Evolutionary conservation across 2,113 vertebrate genomes (phyloP), one percentile per base, ranked within the genome.

Genomic region (Muntiacus reevesi): DNA sequence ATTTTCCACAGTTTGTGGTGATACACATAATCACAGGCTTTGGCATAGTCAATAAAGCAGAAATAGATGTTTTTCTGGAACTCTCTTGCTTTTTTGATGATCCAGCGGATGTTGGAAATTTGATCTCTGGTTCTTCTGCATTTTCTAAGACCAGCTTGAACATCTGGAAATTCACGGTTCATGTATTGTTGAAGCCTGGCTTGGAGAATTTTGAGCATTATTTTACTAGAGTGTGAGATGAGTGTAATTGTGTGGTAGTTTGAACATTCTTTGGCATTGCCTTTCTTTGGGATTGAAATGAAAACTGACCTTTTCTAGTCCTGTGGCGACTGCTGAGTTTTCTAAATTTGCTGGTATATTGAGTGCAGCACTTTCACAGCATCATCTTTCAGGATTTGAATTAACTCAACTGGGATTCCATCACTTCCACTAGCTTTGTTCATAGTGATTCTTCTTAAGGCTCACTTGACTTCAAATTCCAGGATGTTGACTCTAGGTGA

Each of bases 211-310:
- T 33, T 64, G 30, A 64, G 15, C 15, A 64, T 64, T 16, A 64
- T 1, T 17, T 64, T 64, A 33, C 62, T 64, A 33, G 62, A 3
- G 4, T 64, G 15, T 64, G 62, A 17, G 30, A 64, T 64, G 60
- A 0, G 0, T 64, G 30, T 14, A 33, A 33, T 16, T 33, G 60
- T 64, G 62, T 15, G 0, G 30, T 33, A 64, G 60, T 33, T 4
- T 33, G 60, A 64, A 15, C 0, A 64, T 64, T 64, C 30, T 16
- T 33, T 64, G 1, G 1, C 30, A 64, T 33, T 1, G 7, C 15
- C 30, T 64, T 62, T 33, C 60, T 62, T 62, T 62, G 60, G 13
- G 30, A 33, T 16, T 33, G 6, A 6, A 62, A 62, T 62, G 60
- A 62, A 33, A 62, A 62, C 30, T 62, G 59, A 62, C 30, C 14